phyloP scores from a whole-genome alignment of 1,140 invertebrate species.

The Drosophila bipectinata region DNA sequence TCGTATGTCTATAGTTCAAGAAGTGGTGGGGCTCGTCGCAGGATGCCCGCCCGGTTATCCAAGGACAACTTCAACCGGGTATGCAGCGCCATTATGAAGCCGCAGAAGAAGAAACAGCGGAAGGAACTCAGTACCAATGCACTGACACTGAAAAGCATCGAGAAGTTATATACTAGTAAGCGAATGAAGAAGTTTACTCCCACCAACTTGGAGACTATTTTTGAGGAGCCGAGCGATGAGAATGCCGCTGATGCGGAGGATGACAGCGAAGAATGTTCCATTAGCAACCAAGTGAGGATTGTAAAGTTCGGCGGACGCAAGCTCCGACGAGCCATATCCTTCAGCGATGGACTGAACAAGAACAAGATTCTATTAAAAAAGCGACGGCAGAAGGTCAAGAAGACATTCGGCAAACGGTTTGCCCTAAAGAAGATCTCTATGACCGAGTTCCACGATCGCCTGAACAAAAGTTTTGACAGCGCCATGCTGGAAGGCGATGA shows the following conservation, averaged over 20 bases:
- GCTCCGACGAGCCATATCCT: constrained; percentile 63
- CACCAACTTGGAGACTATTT: constrained; percentile 75
- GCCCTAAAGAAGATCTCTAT: constrained; percentile 71
- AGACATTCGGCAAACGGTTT: constrained; percentile 70
- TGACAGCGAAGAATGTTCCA: constrained; percentile 59
- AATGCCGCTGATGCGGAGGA: constrained; percentile 66
- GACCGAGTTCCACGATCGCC: constrained; percentile 71
- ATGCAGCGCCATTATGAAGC: constrained; percentile 69
- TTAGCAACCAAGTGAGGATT: constrained; percentile 59
- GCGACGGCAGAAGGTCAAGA: constrained; percentile 76
- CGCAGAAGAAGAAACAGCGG: constrained; percentile 59
- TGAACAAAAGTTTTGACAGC: constrained; percentile 74
- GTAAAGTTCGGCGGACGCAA: constrained; percentile 68
- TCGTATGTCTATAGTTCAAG: constrained; percentile 22
- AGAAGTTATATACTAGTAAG: constrained; percentile 74
- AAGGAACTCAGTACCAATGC: constrained; percentile 56
- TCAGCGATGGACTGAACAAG: constrained; percentile 73
- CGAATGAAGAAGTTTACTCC: constrained; percentile 73
- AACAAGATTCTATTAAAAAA: constrained; percentile 73
- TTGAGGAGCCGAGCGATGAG: constrained; percentile 72
- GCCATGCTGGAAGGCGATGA: constrained; percentile 68
- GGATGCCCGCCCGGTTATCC: constrained; percentile 62
- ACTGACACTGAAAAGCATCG: constrained; percentile 71
- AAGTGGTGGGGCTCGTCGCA: constrained; percentile 58
- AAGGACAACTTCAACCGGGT: constrained; percentile 75